phyloP scores from a whole-genome alignment of 2,888 invertebrate genomes.

The Belgica antarctica region DNA sequence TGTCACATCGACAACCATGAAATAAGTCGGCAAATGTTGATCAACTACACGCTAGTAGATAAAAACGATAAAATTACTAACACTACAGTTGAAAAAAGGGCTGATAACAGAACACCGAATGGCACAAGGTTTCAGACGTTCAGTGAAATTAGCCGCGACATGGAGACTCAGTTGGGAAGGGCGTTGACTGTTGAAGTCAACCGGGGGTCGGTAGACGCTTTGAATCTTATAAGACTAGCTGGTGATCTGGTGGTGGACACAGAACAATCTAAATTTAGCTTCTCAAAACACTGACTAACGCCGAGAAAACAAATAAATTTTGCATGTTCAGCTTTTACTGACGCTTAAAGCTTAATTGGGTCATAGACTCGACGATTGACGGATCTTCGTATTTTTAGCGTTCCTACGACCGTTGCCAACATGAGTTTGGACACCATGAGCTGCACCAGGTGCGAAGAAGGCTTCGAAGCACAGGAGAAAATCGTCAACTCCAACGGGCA shows the following conservation, averaged over 20 bases:
- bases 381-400: slow-evolving; percentile 36
- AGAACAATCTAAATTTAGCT: neutral
- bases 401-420: slow-evolving; percentile 50
- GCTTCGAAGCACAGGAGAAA: slow-evolving; percentile 94
- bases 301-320: neutral
- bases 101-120: slow-evolving; percentile 33
- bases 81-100: slow-evolving; percentile 12
- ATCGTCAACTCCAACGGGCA: slow-evolving; percentile 98
- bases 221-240: neutral
- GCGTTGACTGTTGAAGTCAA: slow-evolving; percentile 20
- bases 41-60: neutral
- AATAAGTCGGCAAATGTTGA: neutral
- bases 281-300: neutral
- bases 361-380: neutral
- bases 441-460: slow-evolving; percentile 93
- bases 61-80: neutral
- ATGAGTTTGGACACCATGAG: slow-evolving; percentile 91
- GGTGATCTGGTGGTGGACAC: neutral
- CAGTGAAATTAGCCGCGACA: neutral
- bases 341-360: neutral
- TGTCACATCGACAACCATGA: slow-evolving; percentile 15
- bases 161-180: slow-evolving; percentile 32
- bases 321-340: slow-evolving; percentile 1
- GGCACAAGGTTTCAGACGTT: neutral
- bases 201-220: neutral